Evolutionary conservation across 2,113 vertebrate species (phyloP).

Genomic region (Mastomys coucha): DNA sequence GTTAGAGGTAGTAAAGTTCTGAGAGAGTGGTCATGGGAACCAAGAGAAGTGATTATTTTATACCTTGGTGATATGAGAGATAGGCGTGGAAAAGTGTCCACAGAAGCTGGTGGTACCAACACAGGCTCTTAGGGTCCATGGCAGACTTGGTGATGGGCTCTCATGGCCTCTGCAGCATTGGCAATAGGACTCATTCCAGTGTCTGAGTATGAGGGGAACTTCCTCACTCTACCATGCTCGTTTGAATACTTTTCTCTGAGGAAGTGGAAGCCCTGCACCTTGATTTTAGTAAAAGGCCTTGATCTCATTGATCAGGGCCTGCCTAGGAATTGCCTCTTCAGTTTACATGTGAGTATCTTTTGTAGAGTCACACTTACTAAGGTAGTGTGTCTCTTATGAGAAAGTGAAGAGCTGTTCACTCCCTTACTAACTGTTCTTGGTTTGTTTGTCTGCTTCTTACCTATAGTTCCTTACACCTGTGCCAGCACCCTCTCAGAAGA

Average conservation of each 20-base stretch:
- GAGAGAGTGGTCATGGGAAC: neutral
- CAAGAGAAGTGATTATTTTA: neutral
- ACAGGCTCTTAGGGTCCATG: neutral
- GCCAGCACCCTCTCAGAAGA: constrained; percentile 85
- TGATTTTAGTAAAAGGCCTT: neutral
- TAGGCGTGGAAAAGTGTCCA: neutral
- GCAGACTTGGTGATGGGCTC: neutral
- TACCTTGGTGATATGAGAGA: neutral
- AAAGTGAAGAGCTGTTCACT: neutral
- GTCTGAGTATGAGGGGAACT: neutral
- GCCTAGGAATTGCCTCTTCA: neutral
- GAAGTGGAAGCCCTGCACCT: neutral
- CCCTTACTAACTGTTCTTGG: neutral
- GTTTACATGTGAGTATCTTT: neutral
- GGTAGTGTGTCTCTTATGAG: neutral
- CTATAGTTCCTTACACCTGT: constrained; percentile 35
- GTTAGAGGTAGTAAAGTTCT: neutral
- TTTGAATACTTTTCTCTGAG: neutral
- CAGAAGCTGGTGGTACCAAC: neutral
- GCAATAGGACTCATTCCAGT: neutral
- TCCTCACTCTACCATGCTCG: neutral
- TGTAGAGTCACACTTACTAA: neutral
- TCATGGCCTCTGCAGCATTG: neutral
- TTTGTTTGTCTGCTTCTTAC: neutral
- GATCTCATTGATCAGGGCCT: neutral